Conservation (phyloP, 1,140 invertebrate species). For the Trinorchestia longiramus region DNA sequence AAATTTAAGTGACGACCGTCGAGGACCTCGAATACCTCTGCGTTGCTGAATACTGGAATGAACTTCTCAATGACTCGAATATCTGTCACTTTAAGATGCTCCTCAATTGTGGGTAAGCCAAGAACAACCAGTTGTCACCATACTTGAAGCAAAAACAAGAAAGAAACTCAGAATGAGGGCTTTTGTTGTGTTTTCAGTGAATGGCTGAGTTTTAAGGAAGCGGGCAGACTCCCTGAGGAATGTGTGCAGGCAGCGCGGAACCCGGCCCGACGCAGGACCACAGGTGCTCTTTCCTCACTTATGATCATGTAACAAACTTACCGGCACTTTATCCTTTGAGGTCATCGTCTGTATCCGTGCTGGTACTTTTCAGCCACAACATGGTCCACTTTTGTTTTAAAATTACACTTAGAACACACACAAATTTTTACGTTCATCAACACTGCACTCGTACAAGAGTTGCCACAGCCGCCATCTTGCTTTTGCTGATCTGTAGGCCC, state of each 20-base stretch:
- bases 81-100: background rate
- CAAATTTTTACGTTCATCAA: conserved; percentile 8
- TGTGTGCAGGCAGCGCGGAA: background rate
- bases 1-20: background rate
- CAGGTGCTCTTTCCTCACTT: conserved; percentile 9
- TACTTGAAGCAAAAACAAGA: background rate
- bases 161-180: background rate
- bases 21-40: background rate
- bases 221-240: conserved; percentile 37
- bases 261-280: conserved; percentile 9
- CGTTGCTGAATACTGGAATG: background rate
- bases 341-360: conserved; percentile 17
- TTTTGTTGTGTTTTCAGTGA: background rate
- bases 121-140: background rate
- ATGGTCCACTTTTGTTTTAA: conserved; percentile 4
- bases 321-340: conserved; percentile 47
- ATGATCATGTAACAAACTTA: background rate
- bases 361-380: conserved; percentile 41
- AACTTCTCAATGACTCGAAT: background rate
- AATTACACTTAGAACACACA: conserved; percentile 19
- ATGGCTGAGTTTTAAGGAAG: conserved; percentile 36
- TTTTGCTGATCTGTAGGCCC: conserved; percentile 53
- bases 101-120: background rate
- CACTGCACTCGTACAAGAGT: conserved; percentile 30
- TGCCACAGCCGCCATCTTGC: conserved; percentile 37